Conservation (phyloP, 2,797 vertebrate species). For the Streptopelia turtur region DNA sequence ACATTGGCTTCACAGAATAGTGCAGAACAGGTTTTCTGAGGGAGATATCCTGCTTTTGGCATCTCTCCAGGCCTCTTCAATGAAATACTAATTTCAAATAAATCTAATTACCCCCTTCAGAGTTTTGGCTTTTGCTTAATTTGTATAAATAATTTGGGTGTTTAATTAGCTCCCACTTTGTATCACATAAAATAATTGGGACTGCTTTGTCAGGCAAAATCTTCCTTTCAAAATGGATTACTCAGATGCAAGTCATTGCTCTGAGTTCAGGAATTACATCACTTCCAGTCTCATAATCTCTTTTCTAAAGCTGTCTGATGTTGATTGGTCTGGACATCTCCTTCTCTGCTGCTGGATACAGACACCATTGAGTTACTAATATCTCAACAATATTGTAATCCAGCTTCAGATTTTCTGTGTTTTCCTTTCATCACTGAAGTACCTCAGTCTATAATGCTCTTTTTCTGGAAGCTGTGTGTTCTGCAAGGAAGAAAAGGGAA, state of each 20-base stretch:
- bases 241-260: slow-evolving; percentile 10
- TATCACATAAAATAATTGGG: slow-evolving; percentile 57
- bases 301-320: not conserved
- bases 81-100: slow-evolving; percentile 56
- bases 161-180: slow-evolving; percentile 55
- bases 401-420: not conserved
- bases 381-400: not conserved
- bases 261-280: not conserved
- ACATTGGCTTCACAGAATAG: not conserved
- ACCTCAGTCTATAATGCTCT: not conserved
- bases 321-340: not conserved
- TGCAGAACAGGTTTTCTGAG: not conserved
- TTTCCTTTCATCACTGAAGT: not conserved
- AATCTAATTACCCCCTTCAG: slow-evolving; percentile 55
- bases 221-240: slow-evolving; percentile 38
- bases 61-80: slow-evolving; percentile 38
- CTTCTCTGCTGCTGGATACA: not conserved
- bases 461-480: not conserved
- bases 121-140: slow-evolving; percentile 60
- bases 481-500: not conserved
- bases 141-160: slow-evolving; percentile 53
- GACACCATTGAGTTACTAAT: not conserved
- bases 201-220: slow-evolving; percentile 55
- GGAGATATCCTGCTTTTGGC: slow-evolving; percentile 15
- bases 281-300: slow-evolving; percentile 6